Percentiles rank a stretch among this genome's conserved stretches.
These are phyloP conservation scores for Vulpes ferrilata DNA, from an alignment of 2,113 vertebrate species.

Conservation along the genomic window DNA sequence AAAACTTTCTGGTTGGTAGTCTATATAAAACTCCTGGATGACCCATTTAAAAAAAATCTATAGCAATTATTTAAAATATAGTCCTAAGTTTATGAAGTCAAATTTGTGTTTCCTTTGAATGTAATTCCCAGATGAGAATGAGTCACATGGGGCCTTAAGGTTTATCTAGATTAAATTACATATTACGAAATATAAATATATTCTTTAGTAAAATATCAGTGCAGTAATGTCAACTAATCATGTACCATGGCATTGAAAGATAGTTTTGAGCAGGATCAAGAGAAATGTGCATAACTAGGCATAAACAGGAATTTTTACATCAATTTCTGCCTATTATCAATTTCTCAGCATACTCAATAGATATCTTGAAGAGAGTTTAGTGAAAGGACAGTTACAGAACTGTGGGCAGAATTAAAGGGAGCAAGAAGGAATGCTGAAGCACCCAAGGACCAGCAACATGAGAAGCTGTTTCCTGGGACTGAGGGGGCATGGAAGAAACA, in stretches of 20 bases:
- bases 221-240: background rate
- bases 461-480: background rate
- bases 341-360: background rate
- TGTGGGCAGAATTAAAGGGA: background rate
- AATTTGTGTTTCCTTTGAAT: slow-evolving; percentile 36
- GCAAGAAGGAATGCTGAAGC: background rate
- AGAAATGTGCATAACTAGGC: background rate
- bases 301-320: background rate
- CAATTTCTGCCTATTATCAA: background rate
- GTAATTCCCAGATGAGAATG: background rate
- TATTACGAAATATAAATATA: slow-evolving; percentile 46
- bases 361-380: slow-evolving; percentile 1
- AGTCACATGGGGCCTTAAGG: background rate
- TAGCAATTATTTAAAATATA: background rate
- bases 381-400: background rate
- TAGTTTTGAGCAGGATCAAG: background rate
- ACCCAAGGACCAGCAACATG: background rate
- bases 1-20: background rate
- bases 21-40: background rate
- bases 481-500: background rate
- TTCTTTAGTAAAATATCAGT: slow-evolving; percentile 46
- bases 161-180: slow-evolving; percentile 54
- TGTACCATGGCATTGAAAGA: background rate
- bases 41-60: background rate
- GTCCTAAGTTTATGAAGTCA: background rate